A percentile compares a stretch with the other conserved stretches of the same genome.
phyloP scores from a whole-genome alignment of 1,140 invertebrate species.

The Portunus trituberculatus region DNA sequence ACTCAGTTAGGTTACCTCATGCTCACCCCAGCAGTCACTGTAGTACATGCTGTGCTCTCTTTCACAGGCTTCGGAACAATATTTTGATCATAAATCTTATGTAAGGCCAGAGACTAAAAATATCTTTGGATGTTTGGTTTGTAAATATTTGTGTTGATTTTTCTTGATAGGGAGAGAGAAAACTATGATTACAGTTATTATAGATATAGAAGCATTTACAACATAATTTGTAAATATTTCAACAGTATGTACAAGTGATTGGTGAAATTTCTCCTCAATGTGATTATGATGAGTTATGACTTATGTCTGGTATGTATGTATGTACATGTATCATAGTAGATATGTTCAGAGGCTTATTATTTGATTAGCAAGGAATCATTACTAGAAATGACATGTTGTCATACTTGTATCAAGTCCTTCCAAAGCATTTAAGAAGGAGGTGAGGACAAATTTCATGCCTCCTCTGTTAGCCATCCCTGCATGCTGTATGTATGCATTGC shows the following conservation, averaged over 20 bases:
- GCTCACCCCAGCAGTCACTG: background rate
- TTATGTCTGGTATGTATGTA: slow-evolving; percentile 70
- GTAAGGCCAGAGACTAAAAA: slow-evolving; percentile 63
- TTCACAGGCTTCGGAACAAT: slow-evolving; percentile 71
- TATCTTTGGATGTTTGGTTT: slow-evolving; percentile 64
- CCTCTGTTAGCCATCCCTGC: slow-evolving; percentile 64
- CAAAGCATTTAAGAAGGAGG: slow-evolving; percentile 52
- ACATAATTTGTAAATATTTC: slow-evolving; percentile 75
- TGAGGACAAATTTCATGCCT: slow-evolving; percentile 32
- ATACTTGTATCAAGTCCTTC: slow-evolving; percentile 71
- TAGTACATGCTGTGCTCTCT: slow-evolving; percentile 57
- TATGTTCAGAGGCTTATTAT: slow-evolving; percentile 73
- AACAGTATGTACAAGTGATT: slow-evolving; percentile 74
- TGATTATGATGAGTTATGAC: slow-evolving; percentile 66
- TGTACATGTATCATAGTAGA: slow-evolving; percentile 76
- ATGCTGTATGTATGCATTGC: slow-evolving; percentile 69
- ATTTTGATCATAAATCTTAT: slow-evolving; percentile 70
- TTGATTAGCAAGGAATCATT: slow-evolving; percentile 64
- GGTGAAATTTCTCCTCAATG: slow-evolving; percentile 72
- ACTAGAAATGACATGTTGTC: slow-evolving; percentile 68
- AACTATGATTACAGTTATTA: slow-evolving; percentile 67
- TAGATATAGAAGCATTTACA: slow-evolving; percentile 72
- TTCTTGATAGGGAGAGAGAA: slow-evolving; percentile 71
- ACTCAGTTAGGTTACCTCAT: background rate
- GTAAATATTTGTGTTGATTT: slow-evolving; percentile 75